phyloP scores from a whole-genome alignment of 2,797 vertebrate genomes.

The Triplophysa yarkandensis region DNA sequence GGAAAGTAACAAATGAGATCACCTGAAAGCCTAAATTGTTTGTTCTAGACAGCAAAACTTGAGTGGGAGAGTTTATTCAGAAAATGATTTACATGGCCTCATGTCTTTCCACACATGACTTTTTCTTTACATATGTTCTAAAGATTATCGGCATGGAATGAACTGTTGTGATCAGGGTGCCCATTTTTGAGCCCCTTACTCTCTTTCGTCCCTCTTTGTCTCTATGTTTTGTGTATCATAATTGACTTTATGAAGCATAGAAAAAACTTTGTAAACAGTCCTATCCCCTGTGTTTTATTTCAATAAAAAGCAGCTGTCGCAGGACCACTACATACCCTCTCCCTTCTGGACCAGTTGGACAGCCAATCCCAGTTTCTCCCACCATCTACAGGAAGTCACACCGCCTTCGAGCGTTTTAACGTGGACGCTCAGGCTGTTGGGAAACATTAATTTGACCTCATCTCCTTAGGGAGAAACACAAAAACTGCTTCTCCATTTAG shows the following conservation, averaged over 20 bases:
- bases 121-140: no score
- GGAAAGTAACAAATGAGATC: not conserved
- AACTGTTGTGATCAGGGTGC: no score
- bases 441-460: slow-evolving; percentile 55
- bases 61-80: not conserved
- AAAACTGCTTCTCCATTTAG: slow-evolving; percentile 50
- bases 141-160: no score
- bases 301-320: not conserved
- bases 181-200: no score
- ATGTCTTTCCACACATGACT: no score
- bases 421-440: slow-evolving; percentile 51
- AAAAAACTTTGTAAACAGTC: not conserved
- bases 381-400: slow-evolving; percentile 53
- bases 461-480: slow-evolving; percentile 51
- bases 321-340: slow-evolving; percentile 24
- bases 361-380: slow-evolving; percentile 49
- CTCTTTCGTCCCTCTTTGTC: no score
- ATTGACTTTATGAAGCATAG: not conserved
- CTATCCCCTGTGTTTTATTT: no score
- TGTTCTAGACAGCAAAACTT: not conserved
- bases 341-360: slow-evolving; percentile 15
- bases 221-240: not conserved
- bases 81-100: not conserved
- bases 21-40: not conserved
- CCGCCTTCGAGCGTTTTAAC: slow-evolving; percentile 54